Conservation (phyloP, 2,797 vertebrate genomes). For the Babyrousa celebensis region DNA sequence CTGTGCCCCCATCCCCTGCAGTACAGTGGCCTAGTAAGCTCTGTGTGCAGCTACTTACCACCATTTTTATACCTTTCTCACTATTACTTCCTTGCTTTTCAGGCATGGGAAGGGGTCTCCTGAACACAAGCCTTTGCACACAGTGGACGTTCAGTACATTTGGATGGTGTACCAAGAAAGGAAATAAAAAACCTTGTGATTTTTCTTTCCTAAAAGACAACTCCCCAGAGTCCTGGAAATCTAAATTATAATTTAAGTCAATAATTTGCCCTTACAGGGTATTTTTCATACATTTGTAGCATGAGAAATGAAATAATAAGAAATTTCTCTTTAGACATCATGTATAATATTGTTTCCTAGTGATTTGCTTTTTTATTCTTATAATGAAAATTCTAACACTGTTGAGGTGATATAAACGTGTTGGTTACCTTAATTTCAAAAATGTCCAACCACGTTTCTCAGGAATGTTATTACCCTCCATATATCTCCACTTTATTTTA, state of each 20-base stretch:
- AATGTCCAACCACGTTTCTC: neutral
- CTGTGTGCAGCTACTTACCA: neutral
- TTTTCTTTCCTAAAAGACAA: slow-evolving; percentile 70
- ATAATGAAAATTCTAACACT: slow-evolving; percentile 26
- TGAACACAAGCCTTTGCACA: neutral
- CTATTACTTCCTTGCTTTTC: slow-evolving; percentile 60
- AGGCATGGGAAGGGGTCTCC: neutral
- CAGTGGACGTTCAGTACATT: slow-evolving; percentile 63
- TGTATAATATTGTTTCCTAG: slow-evolving; percentile 40
- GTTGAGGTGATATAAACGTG: slow-evolving; percentile 4
- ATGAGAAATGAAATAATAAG: slow-evolving; percentile 53
- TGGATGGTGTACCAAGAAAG: slow-evolving; percentile 36
- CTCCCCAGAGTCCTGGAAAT: slow-evolving; percentile 15
- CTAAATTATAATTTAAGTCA: slow-evolving; percentile 77
- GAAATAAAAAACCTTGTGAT: slow-evolving; percentile 50
- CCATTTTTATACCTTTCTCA: neutral
- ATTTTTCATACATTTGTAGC: slow-evolving; percentile 48
- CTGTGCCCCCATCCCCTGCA: accelerated
- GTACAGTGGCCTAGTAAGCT: neutral
- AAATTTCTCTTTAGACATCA: neutral
- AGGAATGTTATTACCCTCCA: neutral
- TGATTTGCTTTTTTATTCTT: slow-evolving; percentile 35
- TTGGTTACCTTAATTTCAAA: slow-evolving; percentile 51
- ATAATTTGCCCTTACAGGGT: slow-evolving; percentile 50
- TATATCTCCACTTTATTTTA: neutral